A percentile compares a stretch with the other conserved stretches of the same genome.
Conservation (phyloP, 2,888 invertebrate species). For the Volucella zonaria region DNA sequence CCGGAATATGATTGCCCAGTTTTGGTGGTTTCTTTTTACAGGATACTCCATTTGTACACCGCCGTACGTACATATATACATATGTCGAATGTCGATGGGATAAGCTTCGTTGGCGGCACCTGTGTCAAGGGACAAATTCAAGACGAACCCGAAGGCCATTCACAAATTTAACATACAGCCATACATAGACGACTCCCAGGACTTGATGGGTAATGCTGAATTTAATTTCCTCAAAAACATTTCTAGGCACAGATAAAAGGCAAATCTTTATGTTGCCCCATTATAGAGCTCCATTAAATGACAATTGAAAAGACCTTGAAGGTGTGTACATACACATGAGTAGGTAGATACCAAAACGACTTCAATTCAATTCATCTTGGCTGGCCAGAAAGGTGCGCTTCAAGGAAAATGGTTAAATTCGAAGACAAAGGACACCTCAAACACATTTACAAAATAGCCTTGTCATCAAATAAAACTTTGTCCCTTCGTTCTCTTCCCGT, state of each 20-base stretch:
- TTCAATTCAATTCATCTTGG: constrained; percentile 35
- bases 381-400: not conserved
- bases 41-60: not conserved
- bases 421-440: constrained; percentile 9
- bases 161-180: constrained; percentile 27
- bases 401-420: constrained; percentile 54
- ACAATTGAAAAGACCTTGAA: constrained; percentile 10
- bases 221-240: constrained; percentile 36
- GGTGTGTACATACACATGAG: not conserved
- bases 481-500: not conserved
- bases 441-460: constrained; percentile 14
- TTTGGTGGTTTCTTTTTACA: constrained; percentile 28
- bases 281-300: constrained; percentile 10
- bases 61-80: not conserved
- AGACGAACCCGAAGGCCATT: constrained; percentile 24
- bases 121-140: constrained; percentile 55
- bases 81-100: constrained; percentile 31
- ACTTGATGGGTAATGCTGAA: constrained; percentile 17
- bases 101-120: constrained; percentile 21
- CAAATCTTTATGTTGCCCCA: constrained; percentile 34
- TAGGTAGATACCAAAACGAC: not conserved
- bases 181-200: constrained; percentile 50
- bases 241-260: constrained; percentile 4
- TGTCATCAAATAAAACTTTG: not conserved
- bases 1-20: constrained; percentile 49